Conservation (phyloP, 2,888 invertebrate species). For the Ypsolopha scabrella region DNA sequence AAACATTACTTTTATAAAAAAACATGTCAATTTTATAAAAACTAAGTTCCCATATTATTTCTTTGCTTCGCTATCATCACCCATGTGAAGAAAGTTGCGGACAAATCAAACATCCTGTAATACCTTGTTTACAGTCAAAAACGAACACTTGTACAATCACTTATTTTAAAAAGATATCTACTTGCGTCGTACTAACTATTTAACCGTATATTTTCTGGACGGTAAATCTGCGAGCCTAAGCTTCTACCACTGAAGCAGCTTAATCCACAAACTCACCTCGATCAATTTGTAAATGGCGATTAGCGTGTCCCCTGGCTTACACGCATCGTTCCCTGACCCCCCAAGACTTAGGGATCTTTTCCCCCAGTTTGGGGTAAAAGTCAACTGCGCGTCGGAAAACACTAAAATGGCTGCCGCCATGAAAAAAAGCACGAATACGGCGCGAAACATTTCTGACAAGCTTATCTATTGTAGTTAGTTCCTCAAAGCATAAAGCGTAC, state of each 20-base stretch:
- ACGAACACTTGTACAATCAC: too few relatives aligned
- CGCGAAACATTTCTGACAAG: neutral
- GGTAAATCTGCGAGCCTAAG: too few relatives aligned
- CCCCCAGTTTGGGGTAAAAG: conserved; percentile 71
- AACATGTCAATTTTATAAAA: too few relatives aligned
- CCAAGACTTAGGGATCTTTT: conserved; percentile 33
- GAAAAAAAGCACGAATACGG: conserved; percentile 9
- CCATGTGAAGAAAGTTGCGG: too few relatives aligned
- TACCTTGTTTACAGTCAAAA: too few relatives aligned
- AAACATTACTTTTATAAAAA: too few relatives aligned
- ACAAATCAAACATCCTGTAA: too few relatives aligned
- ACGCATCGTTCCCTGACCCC: conserved; percentile 28
- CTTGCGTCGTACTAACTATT: too few relatives aligned
- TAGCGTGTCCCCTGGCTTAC: conserved; percentile 65
- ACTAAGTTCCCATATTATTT: too few relatives aligned
- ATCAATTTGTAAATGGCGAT: conserved; percentile 71
- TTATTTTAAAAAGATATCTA: neutral
- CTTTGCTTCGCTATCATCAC: too few relatives aligned
- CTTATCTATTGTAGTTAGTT: neutral
- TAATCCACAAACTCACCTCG: conserved; percentile 42
- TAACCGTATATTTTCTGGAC: too few relatives aligned
- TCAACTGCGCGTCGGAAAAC: conserved; percentile 55
- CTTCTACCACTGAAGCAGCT: neutral
- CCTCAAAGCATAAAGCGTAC: neutral
- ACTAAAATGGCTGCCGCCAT: conserved; percentile 21